These are phyloP conservation scores for Zaprionus taronus DNA, from an alignment of 1,140 invertebrate genomes.

Conservation along the genomic window DNA sequence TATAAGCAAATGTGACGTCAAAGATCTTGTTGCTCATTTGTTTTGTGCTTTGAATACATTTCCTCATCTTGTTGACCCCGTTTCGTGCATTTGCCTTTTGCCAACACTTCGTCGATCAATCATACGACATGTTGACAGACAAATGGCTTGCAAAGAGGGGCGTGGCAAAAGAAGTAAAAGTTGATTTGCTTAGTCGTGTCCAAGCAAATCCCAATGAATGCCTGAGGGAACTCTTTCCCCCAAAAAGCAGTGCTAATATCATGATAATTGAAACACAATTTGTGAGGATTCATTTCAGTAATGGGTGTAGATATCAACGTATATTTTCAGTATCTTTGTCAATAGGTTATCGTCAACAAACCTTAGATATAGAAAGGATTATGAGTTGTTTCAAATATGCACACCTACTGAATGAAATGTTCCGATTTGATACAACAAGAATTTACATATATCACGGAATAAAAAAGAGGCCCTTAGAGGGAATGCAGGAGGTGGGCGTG, in stretches of 20 bases:
- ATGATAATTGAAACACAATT: neutral
- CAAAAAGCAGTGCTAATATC: too few relatives aligned
- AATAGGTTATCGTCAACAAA: neutral
- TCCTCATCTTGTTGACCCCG: constrained; percentile 18
- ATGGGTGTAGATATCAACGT: too few relatives aligned
- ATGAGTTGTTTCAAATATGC: neutral
- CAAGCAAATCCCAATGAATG: neutral
- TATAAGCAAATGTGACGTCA: neutral
- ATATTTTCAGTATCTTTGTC: neutral
- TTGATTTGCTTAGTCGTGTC: neutral
- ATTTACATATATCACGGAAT: neutral
- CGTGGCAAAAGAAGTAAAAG: neutral
- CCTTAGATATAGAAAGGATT: neutral
- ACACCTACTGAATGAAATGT: neutral
- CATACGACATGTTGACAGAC: constrained; percentile 26
- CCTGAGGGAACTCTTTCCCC: neutral
- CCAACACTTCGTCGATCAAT: constrained; percentile 13
- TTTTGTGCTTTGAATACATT: constrained; percentile 6
- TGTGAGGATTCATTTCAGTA: too few relatives aligned
- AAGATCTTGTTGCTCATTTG: constrained; percentile 2
- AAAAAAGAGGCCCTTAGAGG: neutral
- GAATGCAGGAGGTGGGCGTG: neutral
- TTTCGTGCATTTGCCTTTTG: neutral
- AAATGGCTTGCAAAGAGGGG: neutral
- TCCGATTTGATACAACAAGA: neutral